These are phyloP conservation scores for Apus apus DNA, from an alignment of 2,113 vertebrate species.

Conservation along the genomic window DNA sequence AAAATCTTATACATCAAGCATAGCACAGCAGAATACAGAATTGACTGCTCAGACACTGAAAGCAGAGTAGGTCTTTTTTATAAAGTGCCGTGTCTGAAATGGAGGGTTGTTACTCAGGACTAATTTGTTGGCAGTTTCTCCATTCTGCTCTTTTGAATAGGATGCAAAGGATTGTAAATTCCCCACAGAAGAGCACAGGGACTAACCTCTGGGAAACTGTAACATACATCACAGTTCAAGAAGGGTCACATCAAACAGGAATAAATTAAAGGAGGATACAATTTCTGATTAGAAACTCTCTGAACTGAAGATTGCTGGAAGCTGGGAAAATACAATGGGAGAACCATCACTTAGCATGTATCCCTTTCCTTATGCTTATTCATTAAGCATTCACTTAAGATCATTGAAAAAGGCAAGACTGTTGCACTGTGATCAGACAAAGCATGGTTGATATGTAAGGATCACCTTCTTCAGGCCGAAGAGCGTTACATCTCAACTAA, in stretches of 20 bases:
- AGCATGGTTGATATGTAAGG: too few species aligned
- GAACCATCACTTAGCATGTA: not conserved
- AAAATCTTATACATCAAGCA: not conserved
- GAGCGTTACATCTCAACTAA: too few species aligned
- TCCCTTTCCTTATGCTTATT: not conserved
- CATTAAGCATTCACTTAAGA: not conserved
- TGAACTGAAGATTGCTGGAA: not conserved
- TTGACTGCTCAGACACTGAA: not conserved
- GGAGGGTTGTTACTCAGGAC: not conserved
- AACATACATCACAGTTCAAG: not conserved
- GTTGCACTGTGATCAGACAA: not conserved
- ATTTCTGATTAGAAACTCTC: not conserved
- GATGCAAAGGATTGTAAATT: not conserved
- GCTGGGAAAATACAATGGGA: not conserved
- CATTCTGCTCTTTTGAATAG: not conserved
- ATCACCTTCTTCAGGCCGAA: too few species aligned
- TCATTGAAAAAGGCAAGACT: not conserved
- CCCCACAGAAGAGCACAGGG: not conserved
- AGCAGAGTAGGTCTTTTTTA: not conserved
- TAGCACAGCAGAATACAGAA: not conserved
- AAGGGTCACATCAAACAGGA: not conserved
- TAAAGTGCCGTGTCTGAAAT: not conserved
- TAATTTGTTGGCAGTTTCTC: not conserved
- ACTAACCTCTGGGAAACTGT: not conserved
- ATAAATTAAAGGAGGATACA: not conserved